Evolutionary conservation across 2,888 invertebrate species (phyloP).

Genomic region (Drosophila neutralis): DNA sequence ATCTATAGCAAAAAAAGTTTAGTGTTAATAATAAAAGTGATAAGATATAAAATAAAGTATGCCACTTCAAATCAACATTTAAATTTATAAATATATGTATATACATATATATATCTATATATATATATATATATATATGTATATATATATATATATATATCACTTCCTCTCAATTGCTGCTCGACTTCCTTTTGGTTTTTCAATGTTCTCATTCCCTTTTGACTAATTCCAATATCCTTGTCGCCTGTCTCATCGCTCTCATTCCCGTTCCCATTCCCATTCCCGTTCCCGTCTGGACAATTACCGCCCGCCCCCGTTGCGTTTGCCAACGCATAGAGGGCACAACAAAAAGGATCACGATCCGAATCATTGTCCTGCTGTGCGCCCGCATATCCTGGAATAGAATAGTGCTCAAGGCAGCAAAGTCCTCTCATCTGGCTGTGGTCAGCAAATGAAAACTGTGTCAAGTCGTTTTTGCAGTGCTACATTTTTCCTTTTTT

Average conservation of each 20-base stretch:
- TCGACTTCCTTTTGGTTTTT: slow-evolving; percentile 5
- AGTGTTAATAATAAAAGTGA: background rate
- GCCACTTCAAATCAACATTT: background rate
- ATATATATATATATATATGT: background rate
- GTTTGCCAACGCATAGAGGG: slow-evolving; percentile 31
- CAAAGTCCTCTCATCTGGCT: slow-evolving; percentile 38
- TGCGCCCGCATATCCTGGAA: slow-evolving; percentile 29
- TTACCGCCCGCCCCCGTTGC: slow-evolving; percentile 68
- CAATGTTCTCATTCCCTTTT: slow-evolving; percentile 1
- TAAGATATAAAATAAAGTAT: background rate
- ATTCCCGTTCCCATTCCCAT: background rate
- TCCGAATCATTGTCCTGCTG: slow-evolving; percentile 61
- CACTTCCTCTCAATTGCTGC: slow-evolving; percentile 3
- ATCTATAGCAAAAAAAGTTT: too few species aligned
- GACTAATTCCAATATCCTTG: slow-evolving; percentile 20
- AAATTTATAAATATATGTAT: too few species aligned
- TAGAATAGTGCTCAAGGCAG: background rate
- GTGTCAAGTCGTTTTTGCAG: slow-evolving; percentile 67
- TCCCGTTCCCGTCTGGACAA: slow-evolving; percentile 45
- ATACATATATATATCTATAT: too few species aligned
- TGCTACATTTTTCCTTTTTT: slow-evolving; percentile 19
- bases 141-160: background rate
- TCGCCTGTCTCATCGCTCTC: slow-evolving; percentile 7
- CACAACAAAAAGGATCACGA: slow-evolving; percentile 60
- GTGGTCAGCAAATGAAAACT: slow-evolving; percentile 51